Conservation (phyloP, 2,113 vertebrate genomes). For the Tragelaphus buxtoni region DNA sequence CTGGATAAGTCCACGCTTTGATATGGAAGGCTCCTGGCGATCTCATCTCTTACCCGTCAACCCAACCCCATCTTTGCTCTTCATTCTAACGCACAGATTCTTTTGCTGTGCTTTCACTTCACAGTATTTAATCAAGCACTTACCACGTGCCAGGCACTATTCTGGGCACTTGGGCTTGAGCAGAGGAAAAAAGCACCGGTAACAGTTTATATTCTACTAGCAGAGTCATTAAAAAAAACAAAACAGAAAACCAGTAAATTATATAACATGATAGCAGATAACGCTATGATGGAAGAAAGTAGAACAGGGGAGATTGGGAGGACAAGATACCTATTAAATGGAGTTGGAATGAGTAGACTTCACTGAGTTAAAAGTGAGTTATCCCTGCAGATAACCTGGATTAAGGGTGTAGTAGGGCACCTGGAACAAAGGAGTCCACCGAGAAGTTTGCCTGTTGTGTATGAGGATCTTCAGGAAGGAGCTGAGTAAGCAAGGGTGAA, state of each 20-base stretch:
- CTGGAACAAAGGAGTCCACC: neutral
- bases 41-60: neutral
- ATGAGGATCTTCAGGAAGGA: neutral
- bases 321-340: neutral
- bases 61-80: neutral
- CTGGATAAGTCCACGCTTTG: neutral
- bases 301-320: neutral
- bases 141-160: neutral
- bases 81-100: neutral
- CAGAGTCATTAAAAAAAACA: neutral
- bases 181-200: neutral
- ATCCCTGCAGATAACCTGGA: neutral
- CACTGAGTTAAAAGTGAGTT: neutral
- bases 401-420: neutral
- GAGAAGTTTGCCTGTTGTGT: neutral
- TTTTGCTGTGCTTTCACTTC: neutral
- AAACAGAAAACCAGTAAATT: neutral
- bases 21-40: neutral
- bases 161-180: neutral
- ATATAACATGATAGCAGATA: neutral
- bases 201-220: neutral
- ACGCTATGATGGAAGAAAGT: neutral
- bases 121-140: neutral
- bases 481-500: neutral
- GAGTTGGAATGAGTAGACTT: neutral